Conservation (phyloP, 2,113 vertebrate species). For the Colinus virginianus region DNA sequence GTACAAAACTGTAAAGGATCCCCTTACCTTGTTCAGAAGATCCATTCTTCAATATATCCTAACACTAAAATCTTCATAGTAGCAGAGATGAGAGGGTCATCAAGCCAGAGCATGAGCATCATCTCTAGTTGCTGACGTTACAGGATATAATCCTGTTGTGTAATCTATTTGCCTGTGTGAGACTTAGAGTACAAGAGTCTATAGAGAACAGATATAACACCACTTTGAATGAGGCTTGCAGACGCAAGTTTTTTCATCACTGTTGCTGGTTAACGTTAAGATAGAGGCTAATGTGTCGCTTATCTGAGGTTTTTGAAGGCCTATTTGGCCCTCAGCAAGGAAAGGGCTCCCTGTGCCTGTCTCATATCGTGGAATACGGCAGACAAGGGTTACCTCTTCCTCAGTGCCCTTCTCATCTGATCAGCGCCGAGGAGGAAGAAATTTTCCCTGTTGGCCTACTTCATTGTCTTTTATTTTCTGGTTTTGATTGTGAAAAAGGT, state of each 20-base stretch:
- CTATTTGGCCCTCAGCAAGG: background rate
- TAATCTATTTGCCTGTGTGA: background rate
- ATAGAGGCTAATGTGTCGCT: background rate
- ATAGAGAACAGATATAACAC: background rate
- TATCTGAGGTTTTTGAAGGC: background rate
- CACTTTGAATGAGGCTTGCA: background rate
- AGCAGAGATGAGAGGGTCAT: background rate
- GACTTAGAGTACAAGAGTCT: background rate
- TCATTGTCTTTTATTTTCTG: background rate
- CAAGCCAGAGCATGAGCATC: background rate
- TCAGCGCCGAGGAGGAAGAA: background rate
- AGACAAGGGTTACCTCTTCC: background rate
- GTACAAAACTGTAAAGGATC: background rate
- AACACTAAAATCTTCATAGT: background rate
- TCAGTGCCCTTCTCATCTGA: background rate
- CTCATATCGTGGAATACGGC: background rate
- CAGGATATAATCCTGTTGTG: background rate
- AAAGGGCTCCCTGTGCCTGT: background rate
- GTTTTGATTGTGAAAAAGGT: slow-evolving; percentile 12
- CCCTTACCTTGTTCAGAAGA: background rate
- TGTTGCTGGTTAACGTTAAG: background rate
- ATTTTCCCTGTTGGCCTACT: background rate
- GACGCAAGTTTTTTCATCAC: background rate
- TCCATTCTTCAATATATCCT: background rate
- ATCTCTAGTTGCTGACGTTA: background rate